Conservation (phyloP, 2,888 invertebrate genomes). For the Caenorhabditis macrosperma region DNA sequence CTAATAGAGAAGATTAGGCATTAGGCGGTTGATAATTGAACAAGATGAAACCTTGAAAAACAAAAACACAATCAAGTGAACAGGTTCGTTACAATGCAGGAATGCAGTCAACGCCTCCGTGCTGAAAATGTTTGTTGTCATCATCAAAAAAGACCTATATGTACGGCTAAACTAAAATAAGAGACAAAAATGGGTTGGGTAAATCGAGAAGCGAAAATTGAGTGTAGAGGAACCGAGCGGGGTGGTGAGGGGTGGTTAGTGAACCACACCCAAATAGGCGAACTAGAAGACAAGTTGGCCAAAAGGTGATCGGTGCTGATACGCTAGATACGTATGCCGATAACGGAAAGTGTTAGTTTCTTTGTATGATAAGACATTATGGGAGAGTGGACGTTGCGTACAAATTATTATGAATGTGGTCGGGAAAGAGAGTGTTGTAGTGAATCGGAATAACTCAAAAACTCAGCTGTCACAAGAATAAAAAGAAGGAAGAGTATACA, state of each 20-base stretch:
- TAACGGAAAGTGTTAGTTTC: conserved; percentile 43
- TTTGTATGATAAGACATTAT: conserved; percentile 35
- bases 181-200: background rate
- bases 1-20: conserved; percentile 5
- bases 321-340: conserved; percentile 9
- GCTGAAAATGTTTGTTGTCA: conserved; percentile 6
- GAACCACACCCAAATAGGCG: conserved; percentile 39
- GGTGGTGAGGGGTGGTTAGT: background rate
- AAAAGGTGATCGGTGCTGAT: conserved; percentile 24
- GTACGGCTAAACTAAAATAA: background rate
- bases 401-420: background rate
- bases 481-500: background rate
- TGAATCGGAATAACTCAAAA: background rate
- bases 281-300: conserved; percentile 2
- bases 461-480: background rate
- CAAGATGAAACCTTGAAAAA: conserved; percentile 34
- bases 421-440: no score
- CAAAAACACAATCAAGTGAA: conserved; percentile 51
- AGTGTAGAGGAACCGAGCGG: background rate
- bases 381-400: conserved; percentile 1
- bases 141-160: background rate
- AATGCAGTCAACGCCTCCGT: conserved; percentile 13
- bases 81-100: conserved; percentile 46
- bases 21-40: background rate
- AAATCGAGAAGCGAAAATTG: conserved; percentile 7